Evolutionary conservation across 2,888 invertebrate genomes (phyloP), one percentile per base, ranked within the genome.

Genomic region (Drosophila barbarae): DNA sequence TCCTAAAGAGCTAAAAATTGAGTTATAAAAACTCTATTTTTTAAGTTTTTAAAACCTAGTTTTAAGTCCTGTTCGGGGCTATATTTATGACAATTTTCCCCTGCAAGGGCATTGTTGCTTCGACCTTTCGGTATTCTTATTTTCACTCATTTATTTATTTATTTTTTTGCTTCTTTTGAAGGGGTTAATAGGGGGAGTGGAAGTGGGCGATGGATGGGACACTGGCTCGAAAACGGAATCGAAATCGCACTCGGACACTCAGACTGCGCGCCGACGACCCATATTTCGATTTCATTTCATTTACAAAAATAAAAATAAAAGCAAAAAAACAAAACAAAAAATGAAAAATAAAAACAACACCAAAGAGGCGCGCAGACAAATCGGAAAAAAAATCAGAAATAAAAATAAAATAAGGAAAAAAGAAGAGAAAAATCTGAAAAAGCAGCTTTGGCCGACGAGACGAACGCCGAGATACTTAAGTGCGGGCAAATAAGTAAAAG

Each of bases 211-310:
- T 56, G 56, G 56, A 76, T 66, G 68, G 74, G 57, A 57, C 63
- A 60, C 58, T 54, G 64, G 60, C 65, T 68, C 60, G 36, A 56
- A 56, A 56, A 38, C 51, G 57, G 59, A 57, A 53, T 57, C 53
- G 52, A 39, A 53, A 53, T 58, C 65, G 51, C 63, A 71, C 56
- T 54, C 46, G 71, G 54, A 68, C 46, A 67, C 73, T 64, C 57
- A 70, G 65, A 77, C 56, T 69, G 69, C 71, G 53, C 64, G 73
- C 67, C 72, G 77, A 83, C 80, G 77, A 83, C 80, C 80, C 71
- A 80, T 77, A 76, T 74, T 83, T 81, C 74, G 78, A 71, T 74
- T 77, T 76, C 73, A 69, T 80, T 80, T 80, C 73, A 80, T 80
- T 80, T 80, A 79, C 79, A 57, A 75, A 77, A 77, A 79, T 51